Percentiles rank a stretch among this genome's conserved stretches.
These are phyloP conservation scores for Coecobrya sp. DNA, from an alignment of 2,888 invertebrate genomes.

Conservation along the genomic window DNA sequence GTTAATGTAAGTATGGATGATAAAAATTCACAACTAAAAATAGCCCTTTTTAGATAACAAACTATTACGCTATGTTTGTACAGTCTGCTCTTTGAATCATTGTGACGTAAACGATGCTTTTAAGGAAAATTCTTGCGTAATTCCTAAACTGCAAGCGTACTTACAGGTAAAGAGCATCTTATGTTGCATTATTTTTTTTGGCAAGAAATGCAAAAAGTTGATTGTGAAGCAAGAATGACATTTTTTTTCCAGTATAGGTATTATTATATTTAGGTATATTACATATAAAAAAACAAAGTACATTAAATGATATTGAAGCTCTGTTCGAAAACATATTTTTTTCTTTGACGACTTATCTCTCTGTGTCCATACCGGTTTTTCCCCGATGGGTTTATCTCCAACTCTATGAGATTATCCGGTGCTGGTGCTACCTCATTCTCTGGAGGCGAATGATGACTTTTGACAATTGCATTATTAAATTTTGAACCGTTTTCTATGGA, in stretches of 20 bases:
- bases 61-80: not conserved
- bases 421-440: conserved; percentile 53
- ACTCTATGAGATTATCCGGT: conserved; percentile 65
- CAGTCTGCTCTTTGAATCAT: not conserved
- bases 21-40: conserved; percentile 10
- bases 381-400: conserved; percentile 63
- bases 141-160: not conserved
- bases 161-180: too few species aligned
- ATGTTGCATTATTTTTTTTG: too few species aligned
- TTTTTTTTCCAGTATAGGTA: too few species aligned
- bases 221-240: too few species aligned
- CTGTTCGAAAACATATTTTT: not conserved
- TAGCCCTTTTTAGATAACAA: not conserved
- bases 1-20: not conserved
- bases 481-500: conserved; percentile 9
- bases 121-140: not conserved
- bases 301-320: not conserved
- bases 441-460: conserved; percentile 17
- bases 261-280: too few species aligned
- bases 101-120: not conserved
- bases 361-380: conserved; percentile 61
- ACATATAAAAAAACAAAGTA: not conserved
- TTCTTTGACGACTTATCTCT: too few species aligned
- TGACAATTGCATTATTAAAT: conserved; percentile 39
- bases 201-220: too few species aligned